Evolutionary conservation across 2,797 vertebrate genomes (phyloP).

Genomic region (Sternarchorhynchus goeldii): DNA sequence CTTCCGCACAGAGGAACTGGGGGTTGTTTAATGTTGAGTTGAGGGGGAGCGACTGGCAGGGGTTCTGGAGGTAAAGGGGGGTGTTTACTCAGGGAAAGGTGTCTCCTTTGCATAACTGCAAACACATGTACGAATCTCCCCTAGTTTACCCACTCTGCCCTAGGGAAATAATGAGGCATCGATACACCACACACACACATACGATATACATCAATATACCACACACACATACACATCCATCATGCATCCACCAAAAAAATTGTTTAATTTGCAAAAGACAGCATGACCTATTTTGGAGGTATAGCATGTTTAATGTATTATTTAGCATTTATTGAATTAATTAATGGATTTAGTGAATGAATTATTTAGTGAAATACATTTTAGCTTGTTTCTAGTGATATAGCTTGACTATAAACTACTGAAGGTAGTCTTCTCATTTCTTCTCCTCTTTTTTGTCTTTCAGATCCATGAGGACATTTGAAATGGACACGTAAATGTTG

Average conservation of each 20-base stretch:
- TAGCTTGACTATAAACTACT: not conserved
- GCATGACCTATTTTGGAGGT: not conserved
- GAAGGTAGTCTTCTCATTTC: not conserved
- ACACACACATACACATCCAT: not conserved
- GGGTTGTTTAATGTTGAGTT: slow-evolving; percentile 44
- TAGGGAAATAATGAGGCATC: not conserved
- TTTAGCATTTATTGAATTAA: not conserved
- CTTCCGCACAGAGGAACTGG: slow-evolving; percentile 41
- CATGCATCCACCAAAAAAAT: not conserved
- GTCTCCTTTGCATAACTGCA: slow-evolving; percentile 52
- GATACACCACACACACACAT: slow-evolving; percentile 8
- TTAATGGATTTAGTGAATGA: not conserved
- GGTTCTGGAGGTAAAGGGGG: not conserved
- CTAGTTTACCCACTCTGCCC: slow-evolving; percentile 4
- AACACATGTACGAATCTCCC: slow-evolving; percentile 49
- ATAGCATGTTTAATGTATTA: not conserved
- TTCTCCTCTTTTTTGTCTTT: slow-evolving; percentile 60
- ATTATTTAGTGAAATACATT: not conserved
- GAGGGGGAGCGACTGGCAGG: not conserved
- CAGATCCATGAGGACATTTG: slow-evolving; percentile 78
- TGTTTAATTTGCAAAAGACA: no score
- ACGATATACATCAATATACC: not conserved
- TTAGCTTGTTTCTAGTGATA: no score
- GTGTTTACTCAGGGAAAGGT: slow-evolving; percentile 43
- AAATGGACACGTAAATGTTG: slow-evolving; percentile 75